Percentiles rank a stretch among this genome's conserved stretches.
Evolutionary conservation across 2,888 invertebrate species (phyloP).

Genomic region (Coelopa pilipes): DNA sequence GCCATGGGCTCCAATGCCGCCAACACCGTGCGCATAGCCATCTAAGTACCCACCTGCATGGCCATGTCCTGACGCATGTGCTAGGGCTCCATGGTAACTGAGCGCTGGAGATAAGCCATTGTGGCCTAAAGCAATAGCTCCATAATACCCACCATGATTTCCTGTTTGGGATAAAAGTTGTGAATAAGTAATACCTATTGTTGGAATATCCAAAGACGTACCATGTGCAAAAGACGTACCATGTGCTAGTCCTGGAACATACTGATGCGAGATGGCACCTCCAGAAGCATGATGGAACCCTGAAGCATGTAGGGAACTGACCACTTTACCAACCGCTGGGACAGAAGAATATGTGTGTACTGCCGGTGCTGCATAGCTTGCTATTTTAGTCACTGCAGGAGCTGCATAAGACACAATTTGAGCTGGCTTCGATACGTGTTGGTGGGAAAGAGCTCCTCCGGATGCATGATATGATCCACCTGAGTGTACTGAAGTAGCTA

Average conservation of each 20-base stretch:
- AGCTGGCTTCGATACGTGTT: slow-evolving; percentile 43
- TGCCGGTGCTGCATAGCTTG: slow-evolving; percentile 24
- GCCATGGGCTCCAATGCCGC: slow-evolving; percentile 56
- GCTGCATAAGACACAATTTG: slow-evolving; percentile 33
- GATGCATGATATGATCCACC: slow-evolving; percentile 25
- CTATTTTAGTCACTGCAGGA: slow-evolving; percentile 37
- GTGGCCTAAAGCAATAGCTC: slow-evolving; percentile 58
- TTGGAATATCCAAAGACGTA: neutral
- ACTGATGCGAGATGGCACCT: slow-evolving; percentile 46
- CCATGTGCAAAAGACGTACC: slow-evolving; percentile 17
- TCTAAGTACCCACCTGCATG: slow-evolving; percentile 43
- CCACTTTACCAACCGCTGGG: slow-evolving; percentile 20
- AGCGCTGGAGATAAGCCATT: slow-evolving; percentile 55
- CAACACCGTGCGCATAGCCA: slow-evolving; percentile 53
- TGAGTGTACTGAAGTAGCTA: slow-evolving; percentile 49
- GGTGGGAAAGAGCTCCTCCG: slow-evolving; percentile 60
- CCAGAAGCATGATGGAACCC: slow-evolving; percentile 36
- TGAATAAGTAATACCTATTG: too few relatives aligned
- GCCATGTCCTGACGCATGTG: slow-evolving; percentile 42
- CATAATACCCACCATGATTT: slow-evolving; percentile 51
- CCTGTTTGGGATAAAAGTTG: too few relatives aligned
- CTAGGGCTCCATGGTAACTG: slow-evolving; percentile 54
- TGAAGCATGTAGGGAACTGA: slow-evolving; percentile 31
- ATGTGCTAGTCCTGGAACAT: slow-evolving; percentile 40
- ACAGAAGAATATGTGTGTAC: neutral